Base-by-base conservation (phyloP, 2,113 vertebrate species). In the Gobiocypris rarus region DNA sequence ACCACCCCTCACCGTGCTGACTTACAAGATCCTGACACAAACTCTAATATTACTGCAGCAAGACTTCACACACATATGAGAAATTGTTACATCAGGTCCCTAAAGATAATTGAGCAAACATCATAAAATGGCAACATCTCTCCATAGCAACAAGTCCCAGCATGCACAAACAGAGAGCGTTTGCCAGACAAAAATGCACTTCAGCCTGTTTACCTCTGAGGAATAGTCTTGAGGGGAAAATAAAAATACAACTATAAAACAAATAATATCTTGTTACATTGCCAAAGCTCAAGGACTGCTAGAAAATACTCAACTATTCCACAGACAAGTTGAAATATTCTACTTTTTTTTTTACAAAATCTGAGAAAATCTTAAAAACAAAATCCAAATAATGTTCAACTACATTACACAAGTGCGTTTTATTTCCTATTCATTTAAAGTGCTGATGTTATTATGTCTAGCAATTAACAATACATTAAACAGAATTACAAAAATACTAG, bases 131-230 rank as follows among this genome's bases (percentile, higher is more conserved):
- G 73, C 84, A 88, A 61, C 63, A 24, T 65, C 77, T 84, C 77
- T 45, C 87, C 83, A 88, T 86, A 83, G 83, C 74, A 88, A 88
- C 85, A 79, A 38, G 83, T 82, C 74, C 28, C 54, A 76, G 73
- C 73, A 56, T 52, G 79, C 78, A 71, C 63, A 78, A 58, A 81
- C 52, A 87, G 13, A 31, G 50, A 77, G 15, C 26, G 10, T 13
- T 67, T 48, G 43, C 59, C 34, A 45, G 38, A 75, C 69, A 76
- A 67, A 67, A 48, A 61, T 5, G 41, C 76, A 63, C 76, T 79
- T 43, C 76, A 65, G 77, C 38, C 77, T 13, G 59, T 80, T 80
- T 65, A 65, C 77, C 17, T 80, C 77, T 0, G 54, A 79, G 58
- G 38, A 63, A 28, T 11, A 10, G 50, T 76, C 28, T 58, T 9